A percentile compares a stretch with the other conserved stretches of the same genome.
phyloP scores from a whole-genome alignment of 2,113 vertebrate species.

The Bos indicus region DNA sequence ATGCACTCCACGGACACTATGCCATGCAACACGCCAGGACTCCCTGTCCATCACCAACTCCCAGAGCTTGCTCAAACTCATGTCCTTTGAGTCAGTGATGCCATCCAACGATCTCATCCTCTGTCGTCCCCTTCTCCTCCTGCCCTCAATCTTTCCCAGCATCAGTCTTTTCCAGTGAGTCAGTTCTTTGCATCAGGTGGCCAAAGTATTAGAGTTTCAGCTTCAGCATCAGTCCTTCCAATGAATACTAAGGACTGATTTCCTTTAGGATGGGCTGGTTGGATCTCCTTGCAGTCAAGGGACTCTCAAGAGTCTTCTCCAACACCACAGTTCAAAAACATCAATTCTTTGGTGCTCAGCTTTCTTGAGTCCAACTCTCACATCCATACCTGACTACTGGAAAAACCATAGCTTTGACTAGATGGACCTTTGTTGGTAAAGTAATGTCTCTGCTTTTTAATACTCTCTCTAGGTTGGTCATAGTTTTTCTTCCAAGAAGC shows the following conservation, averaged over 20 bases:
- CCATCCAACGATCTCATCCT: not conserved
- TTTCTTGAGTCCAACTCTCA: not conserved
- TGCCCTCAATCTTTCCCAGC: not conserved
- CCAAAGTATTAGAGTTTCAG: not conserved
- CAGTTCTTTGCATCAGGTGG: not conserved
- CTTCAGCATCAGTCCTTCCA: not conserved
- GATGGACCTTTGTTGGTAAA: not conserved
- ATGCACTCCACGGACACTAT: rapidly evolving
- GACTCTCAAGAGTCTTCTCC: not conserved
- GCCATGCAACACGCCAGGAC: not conserved
- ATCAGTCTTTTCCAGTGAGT: not conserved
- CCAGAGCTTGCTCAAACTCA: not conserved
- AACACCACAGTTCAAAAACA: not conserved
- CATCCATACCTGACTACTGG: not conserved
- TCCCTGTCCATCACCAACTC: not conserved
- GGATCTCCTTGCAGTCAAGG: not conserved
- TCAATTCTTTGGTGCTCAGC: not conserved
- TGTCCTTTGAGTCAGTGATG: not conserved
- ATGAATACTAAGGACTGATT: not conserved
- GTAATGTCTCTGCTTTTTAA: not conserved
- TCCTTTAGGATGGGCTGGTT: not conserved
- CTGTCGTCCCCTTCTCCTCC: not conserved
- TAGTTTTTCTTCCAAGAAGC: not conserved
- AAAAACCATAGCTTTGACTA: not conserved
- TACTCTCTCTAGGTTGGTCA: not conserved